These are phyloP conservation scores for Campoletis sonorensis DNA, from an alignment of 1,140 invertebrate genomes.

Conservation along the genomic window DNA sequence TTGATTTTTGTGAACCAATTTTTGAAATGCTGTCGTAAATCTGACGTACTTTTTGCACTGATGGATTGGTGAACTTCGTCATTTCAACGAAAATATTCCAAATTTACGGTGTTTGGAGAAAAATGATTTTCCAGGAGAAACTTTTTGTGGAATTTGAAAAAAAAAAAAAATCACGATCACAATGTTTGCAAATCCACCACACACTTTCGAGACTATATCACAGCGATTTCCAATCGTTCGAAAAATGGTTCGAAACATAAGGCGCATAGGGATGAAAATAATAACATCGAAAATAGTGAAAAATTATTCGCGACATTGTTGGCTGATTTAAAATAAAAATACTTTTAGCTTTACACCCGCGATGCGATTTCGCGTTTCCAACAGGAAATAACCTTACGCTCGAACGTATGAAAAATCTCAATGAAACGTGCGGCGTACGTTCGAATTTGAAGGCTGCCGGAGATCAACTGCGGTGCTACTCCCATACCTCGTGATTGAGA, in stretches of 20 bases:
- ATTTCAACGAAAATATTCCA: constrained; percentile 31
- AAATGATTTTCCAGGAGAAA: neutral
- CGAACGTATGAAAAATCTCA: neutral
- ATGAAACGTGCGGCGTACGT: neutral
- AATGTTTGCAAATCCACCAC: too few species aligned
- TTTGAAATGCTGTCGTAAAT: constrained; percentile 49
- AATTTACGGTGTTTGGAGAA: neutral
- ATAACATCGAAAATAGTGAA: too few species aligned
- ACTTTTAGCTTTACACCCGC: too few species aligned
- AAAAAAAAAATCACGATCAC: neutral
- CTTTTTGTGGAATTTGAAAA: neutral
- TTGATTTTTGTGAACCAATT: constrained; percentile 21
- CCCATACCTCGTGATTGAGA: neutral
- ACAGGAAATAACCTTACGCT: neutral
- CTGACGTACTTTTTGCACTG: constrained; percentile 53
- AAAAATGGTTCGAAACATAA: too few species aligned
- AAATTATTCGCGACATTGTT: too few species aligned
- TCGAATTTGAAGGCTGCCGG: constrained; percentile 35
- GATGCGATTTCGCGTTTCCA: too few species aligned
- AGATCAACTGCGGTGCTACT: constrained; percentile 6
- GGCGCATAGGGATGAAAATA: too few species aligned
- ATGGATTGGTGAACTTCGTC: constrained; percentile 48
- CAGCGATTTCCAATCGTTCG: too few species aligned
- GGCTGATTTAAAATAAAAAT: too few species aligned
- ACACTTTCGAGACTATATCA: too few species aligned